Percentiles rank a stretch among this genome's conserved stretches.
These are phyloP conservation scores for Progne subis DNA, from an alignment of 2,113 vertebrate species.

Conservation along the genomic window DNA sequence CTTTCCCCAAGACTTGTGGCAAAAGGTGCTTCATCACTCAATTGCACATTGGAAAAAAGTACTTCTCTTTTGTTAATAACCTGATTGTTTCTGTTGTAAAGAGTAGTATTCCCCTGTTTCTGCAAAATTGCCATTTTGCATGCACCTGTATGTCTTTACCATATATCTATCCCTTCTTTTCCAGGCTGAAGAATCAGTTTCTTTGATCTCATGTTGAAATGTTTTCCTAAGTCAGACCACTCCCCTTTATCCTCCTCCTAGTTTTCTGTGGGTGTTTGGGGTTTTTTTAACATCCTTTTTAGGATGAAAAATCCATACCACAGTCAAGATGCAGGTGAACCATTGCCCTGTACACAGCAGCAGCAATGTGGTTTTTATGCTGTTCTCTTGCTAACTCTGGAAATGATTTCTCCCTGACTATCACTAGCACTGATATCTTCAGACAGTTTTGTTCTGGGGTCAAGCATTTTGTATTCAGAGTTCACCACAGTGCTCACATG, in stretches of 20 bases:
- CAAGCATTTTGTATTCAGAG: not conserved
- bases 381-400: not conserved
- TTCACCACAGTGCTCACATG: accelerated
- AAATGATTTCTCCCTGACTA: not conserved
- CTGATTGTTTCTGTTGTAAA: not conserved
- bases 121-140: not conserved
- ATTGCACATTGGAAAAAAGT: not conserved
- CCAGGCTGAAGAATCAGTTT: not conserved
- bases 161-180: not conserved
- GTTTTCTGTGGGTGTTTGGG: too few relatives aligned
- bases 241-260: not conserved
- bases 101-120: not conserved
- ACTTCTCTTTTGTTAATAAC: not conserved
- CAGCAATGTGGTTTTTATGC: not conserved
- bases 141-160: not conserved
- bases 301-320: not conserved
- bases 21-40: not conserved
- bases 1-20: not conserved
- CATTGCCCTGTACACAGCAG: not conserved
- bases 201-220: not conserved
- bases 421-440: not conserved
- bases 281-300: not conserved
- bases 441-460: not conserved
- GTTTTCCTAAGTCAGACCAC: not conserved
- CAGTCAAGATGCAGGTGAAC: not conserved